Evolutionary conservation across 92 coral and sea anemone species (phyloP).

Genomic region (Muricea muricata): DNA sequence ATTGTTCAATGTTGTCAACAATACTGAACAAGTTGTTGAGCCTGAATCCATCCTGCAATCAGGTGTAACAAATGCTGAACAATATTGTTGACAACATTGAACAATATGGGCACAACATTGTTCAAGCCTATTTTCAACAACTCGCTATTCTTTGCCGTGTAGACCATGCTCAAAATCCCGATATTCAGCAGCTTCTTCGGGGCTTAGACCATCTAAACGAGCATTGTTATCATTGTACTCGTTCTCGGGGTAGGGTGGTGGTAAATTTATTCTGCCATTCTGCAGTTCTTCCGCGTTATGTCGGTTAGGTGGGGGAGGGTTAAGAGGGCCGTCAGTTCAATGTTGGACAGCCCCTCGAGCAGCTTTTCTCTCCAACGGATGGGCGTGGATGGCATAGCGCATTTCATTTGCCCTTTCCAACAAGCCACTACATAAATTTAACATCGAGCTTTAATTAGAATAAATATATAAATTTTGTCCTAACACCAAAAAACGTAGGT

Average conservation of each 20-base stretch:
- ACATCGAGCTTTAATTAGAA: too few relatives aligned
- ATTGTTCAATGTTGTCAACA: too few relatives aligned
- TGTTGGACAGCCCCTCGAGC: background rate
- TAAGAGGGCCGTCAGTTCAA: background rate
- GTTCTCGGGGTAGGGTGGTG: background rate
- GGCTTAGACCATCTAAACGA: background rate
- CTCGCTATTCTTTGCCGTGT: too few relatives aligned
- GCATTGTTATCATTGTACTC: background rate
- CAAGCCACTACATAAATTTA: background rate
- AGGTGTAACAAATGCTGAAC: too few relatives aligned
- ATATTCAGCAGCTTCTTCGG: background rate
- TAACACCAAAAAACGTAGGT: background rate
- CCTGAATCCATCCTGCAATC: too few relatives aligned
- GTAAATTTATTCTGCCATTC: background rate
- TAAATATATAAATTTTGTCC: background rate
- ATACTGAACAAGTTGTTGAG: too few relatives aligned
- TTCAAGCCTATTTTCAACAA: too few relatives aligned
- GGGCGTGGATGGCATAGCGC: background rate
- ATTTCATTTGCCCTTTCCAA: background rate
- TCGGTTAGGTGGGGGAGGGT: too few relatives aligned
- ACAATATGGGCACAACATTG: too few relatives aligned
- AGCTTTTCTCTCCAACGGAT: background rate
- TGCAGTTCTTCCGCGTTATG: background rate
- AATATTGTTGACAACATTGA: too few relatives aligned
- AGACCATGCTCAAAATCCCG: background rate